Percentiles rank a stretch among this genome's conserved stretches.
Conservation (phyloP, 2,888 invertebrate genomes). For the Leptinotarsa tumamoca region DNA sequence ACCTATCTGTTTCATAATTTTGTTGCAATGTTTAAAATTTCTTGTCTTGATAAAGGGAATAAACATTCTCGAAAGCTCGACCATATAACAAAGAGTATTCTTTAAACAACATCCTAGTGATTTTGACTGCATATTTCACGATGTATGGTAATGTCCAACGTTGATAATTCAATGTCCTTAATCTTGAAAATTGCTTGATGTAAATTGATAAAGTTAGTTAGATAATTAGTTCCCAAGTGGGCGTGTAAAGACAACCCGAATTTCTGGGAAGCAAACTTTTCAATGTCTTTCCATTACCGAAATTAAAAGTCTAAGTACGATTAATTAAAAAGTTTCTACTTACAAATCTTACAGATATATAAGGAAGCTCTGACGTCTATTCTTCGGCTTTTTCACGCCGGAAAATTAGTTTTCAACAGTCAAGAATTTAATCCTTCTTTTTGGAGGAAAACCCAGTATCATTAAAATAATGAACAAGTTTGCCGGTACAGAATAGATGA, state of each 20-base stretch:
- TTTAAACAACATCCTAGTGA: too few relatives aligned
- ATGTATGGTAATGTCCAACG: neutral
- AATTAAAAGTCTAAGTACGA: slow-evolving; percentile 44
- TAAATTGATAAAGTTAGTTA: slow-evolving; percentile 36
- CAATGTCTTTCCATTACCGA: slow-evolving; percentile 41
- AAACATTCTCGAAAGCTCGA: too few relatives aligned
- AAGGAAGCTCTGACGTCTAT: slow-evolving; percentile 34
- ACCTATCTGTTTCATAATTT: too few relatives aligned
- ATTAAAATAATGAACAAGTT: slow-evolving; percentile 19
- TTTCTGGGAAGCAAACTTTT: slow-evolving; percentile 37
- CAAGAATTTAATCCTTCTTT: slow-evolving; percentile 27
- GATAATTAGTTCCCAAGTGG: slow-evolving; percentile 34
- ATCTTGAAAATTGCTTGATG: slow-evolving; percentile 1
- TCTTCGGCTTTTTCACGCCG: slow-evolving; percentile 37
- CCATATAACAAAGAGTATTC: too few relatives aligned
- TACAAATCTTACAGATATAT: slow-evolving; percentile 36
- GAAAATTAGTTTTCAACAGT: slow-evolving; percentile 35
- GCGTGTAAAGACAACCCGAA: slow-evolving; percentile 29
- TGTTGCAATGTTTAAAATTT: too few relatives aligned
- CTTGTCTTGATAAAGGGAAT: too few relatives aligned
- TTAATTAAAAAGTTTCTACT: slow-evolving; percentile 46
- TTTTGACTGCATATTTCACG: too few relatives aligned
- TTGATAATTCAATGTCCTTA: neutral
- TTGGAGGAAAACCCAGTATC: neutral
- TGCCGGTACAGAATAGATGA: neutral